Evolutionary conservation across 1,140 invertebrate species (phyloP).

Genomic region (Macrobrachium nipponense): DNA sequence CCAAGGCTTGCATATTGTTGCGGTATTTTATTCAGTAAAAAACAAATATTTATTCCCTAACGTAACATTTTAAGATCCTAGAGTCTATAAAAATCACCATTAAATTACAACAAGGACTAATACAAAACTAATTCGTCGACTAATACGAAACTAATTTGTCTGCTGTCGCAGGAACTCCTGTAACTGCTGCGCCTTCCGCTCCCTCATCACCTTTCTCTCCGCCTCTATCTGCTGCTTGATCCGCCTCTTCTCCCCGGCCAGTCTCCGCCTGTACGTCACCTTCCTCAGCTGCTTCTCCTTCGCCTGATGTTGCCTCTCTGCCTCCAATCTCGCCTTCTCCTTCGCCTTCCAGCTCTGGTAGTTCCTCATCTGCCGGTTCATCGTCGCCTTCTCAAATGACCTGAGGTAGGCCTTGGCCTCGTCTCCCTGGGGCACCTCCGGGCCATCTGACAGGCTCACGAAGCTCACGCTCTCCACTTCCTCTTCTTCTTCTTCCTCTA

Average conservation of each 20-base stretch:
- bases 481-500: neutral
- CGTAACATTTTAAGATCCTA: too few species aligned
- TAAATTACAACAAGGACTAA: too few species aligned
- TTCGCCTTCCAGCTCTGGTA: neutral
- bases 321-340: conserved; percentile 26
- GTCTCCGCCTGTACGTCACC: neutral
- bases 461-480: too few species aligned
- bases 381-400: neutral
- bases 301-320: neutral
- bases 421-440: neutral
- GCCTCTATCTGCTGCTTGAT: conserved; percentile 8
- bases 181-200: conserved; percentile 25
- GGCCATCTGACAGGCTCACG: neutral
- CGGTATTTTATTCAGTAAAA: too few species aligned
- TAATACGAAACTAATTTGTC: neutral
- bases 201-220: neutral
- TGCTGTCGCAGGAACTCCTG: conserved; percentile 11
- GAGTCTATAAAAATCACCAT: too few species aligned
- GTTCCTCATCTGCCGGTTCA: neutral
- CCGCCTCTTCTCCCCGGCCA: conserved; percentile 25
- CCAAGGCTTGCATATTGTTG: too few species aligned
- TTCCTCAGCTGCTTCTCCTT: neutral
- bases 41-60: too few species aligned
- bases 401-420: too few species aligned
- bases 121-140: too few species aligned